phyloP scores from a whole-genome alignment of 2,113 vertebrate species.

The Butorides virescens region DNA sequence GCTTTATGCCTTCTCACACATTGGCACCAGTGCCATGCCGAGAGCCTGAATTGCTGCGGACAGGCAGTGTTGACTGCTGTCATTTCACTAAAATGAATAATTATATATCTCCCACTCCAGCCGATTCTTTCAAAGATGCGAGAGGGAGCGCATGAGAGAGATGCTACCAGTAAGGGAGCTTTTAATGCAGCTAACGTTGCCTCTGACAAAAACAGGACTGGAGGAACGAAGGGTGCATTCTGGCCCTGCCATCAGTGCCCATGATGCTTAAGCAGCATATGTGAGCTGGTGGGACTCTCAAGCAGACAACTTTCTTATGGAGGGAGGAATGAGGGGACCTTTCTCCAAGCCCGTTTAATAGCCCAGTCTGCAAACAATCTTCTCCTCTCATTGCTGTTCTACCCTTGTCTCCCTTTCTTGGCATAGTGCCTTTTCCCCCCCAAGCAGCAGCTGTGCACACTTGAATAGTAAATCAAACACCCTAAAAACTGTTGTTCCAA shows the following conservation, averaged over 20 bases:
- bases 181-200: neutral
- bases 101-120: slow-evolving; percentile 7
- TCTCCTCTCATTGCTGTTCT: slow-evolving; percentile 27
- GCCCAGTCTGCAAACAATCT: slow-evolving; percentile 61
- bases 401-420: slow-evolving; percentile 55
- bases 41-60: neutral
- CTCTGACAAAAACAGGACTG: neutral
- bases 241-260: neutral
- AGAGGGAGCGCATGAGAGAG: neutral
- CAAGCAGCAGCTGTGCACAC: slow-evolving; percentile 61
- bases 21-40: neutral
- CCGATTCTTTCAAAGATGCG: slow-evolving; percentile 10
- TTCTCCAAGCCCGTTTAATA: slow-evolving; percentile 46
- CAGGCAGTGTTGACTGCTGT: neutral
- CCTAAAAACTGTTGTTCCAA: slow-evolving; percentile 57
- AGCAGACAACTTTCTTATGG: slow-evolving; percentile 1
- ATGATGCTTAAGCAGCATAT: neutral
- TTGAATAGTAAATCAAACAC: slow-evolving; percentile 76
- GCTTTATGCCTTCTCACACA: neutral
- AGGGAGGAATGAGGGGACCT: neutral
- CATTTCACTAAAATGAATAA: slow-evolving; percentile 37
- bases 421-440: slow-evolving; percentile 37
- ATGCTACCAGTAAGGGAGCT: neutral
- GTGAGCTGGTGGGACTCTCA: neutral
- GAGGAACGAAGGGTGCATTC: neutral